Evolutionary conservation across 2,888 invertebrate genomes (phyloP).

Genomic region (Camponotus fellah): DNA sequence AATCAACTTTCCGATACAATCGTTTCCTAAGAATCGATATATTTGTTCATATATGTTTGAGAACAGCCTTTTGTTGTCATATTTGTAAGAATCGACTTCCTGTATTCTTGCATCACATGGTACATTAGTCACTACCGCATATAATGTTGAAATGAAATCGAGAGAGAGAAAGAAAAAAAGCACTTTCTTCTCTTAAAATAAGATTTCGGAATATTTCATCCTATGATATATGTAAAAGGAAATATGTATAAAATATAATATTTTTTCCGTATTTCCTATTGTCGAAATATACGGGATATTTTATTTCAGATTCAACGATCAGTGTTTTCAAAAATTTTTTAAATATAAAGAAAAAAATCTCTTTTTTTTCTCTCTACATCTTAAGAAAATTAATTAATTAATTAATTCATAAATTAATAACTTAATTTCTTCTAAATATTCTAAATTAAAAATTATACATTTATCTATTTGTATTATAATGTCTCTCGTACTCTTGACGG

Average conservation of each 20-base stretch:
- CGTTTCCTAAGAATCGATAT: conserved; percentile 60
- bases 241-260: background rate
- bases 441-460: background rate
- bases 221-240: background rate
- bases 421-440: background rate
- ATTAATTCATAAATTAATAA: too few species aligned
- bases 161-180: conserved; percentile 44
- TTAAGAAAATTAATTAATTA: background rate
- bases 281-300: background rate
- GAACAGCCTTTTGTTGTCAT: conserved; percentile 23
- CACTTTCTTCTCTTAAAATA: conserved; percentile 54
- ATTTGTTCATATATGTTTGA: conserved; percentile 66
- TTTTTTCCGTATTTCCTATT: background rate
- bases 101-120: conserved; percentile 52
- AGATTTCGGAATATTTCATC: background rate
- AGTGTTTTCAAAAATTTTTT: background rate
- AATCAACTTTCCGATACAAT: background rate
- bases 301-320: background rate
- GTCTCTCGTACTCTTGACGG: background rate
- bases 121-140: conserved; percentile 25
- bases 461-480: background rate
- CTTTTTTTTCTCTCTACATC: background rate
- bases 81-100: conserved; percentile 63
- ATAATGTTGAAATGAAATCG: conserved; percentile 45
- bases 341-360: background rate